Base-by-base conservation (phyloP, 2,888 invertebrate species). In the Venusia cambrica region DNA sequence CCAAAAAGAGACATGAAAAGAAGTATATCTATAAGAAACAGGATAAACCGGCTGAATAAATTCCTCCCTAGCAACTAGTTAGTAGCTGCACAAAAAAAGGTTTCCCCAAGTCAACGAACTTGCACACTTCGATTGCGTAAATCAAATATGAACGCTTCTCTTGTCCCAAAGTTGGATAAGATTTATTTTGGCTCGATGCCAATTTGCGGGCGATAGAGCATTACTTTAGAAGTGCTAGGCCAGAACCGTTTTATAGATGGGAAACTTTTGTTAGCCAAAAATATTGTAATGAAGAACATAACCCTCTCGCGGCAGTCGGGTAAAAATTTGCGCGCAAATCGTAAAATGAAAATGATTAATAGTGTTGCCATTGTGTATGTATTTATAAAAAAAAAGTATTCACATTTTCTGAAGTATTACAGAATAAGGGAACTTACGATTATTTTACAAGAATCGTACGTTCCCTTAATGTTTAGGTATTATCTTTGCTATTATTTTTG, bases 71-170 rank as follows among this genome's bases (percentile, higher is more conserved):
- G n/a, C n/a, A n/a, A n/a, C n/a, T n/a, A n/a, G n/a, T n/a, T n/a
- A n/a, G n/a, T n/a, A n/a, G n/a, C n/a, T n/a, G 13, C 9, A n/a
- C 1, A 30, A 10, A 16, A n/a, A 6, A 13, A 4, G 28, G 24
- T 24, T 28, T 18, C 22, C n/a, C 17, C 18, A 18, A 30, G 34
- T 31, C 30, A 26, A 5, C 15, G 34, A 34, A 34, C 34, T 25
- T 14, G n/a, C 4, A 11, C n/a, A n/a, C n/a, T n/a, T n/a, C n/a
- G 5, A 26, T 31, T 35, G 30, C 30, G 26, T 39, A 31, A 35
- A 39, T 39, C 34, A 35, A 27, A 35, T 31, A 26, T 19, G 21
- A 35, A 27, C 34, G 9, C 19, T 34, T 35, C 30, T 39, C 34
- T 34, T 39, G 31, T 39, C 35, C 17, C 18, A 27, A 34, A 29